These are phyloP conservation scores for Corvus cornix DNA, from an alignment of 2,113 vertebrate species.

Conservation along the genomic window DNA sequence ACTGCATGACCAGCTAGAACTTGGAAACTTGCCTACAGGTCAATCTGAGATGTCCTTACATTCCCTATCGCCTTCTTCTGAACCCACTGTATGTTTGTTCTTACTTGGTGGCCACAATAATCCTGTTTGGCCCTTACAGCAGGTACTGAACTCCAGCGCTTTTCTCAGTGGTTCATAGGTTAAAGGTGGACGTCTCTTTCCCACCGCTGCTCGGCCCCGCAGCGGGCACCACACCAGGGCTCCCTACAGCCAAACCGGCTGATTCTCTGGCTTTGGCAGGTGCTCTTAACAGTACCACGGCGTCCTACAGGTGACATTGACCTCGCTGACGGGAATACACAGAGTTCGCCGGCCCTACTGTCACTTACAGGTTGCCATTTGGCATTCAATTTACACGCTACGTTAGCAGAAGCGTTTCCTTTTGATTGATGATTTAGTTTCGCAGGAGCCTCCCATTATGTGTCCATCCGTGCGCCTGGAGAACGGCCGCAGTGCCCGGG, in stretches of 20 bases:
- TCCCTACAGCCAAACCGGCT: fast-evolving
- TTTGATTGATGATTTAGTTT: fast-evolving
- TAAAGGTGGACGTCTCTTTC: background rate
- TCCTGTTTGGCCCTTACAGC: background rate
- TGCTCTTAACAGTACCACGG: fast-evolving
- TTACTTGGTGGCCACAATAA: fast-evolving
- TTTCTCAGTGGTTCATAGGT: fast-evolving
- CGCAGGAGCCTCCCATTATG: fast-evolving
- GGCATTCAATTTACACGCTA: fast-evolving
- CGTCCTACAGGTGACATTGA: background rate
- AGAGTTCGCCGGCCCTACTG: background rate
- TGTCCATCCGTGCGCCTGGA: background rate
- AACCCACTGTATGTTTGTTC: fast-evolving
- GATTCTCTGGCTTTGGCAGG: fast-evolving
- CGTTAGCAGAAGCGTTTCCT: background rate
- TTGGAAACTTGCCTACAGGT: no score
- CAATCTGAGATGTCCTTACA: background rate
- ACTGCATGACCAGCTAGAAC: background rate
- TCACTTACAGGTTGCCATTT: fast-evolving
- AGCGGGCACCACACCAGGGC: fast-evolving
- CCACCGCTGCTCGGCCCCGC: fast-evolving
- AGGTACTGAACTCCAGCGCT: background rate
- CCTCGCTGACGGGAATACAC: background rate
- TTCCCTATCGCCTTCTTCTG: fast-evolving
- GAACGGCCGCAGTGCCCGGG: fast-evolving